Base-by-base conservation (phyloP, 2,888 invertebrate species). In the Tribolium freemani region DNA sequence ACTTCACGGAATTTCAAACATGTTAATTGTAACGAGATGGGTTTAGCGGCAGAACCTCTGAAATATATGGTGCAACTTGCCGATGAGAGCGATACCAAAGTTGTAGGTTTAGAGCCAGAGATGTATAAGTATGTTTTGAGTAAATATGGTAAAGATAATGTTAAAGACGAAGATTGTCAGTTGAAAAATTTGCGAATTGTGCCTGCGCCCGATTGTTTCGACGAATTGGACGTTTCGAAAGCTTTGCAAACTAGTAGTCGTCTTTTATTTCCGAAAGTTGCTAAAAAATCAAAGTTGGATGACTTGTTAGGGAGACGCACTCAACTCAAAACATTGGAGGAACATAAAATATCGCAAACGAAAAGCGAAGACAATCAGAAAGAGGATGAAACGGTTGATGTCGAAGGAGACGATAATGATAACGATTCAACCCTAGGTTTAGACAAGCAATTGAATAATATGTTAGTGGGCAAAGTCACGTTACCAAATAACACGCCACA, bases 251-350 rank as follows among this genome's bases (percentile, higher is more conserved):
- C 92, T 0, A 90, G 92, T 13, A 92, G 93, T 3, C 90, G 97
- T 75, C 88, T 94, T 50, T 90, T 95, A 76, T 98, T 95, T 86
- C 96, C 96, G 0, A 97, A 96, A 89, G 91, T 97, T 66, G 96
- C 93, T 0, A 94, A 92, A 81, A 94, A 94, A 84, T 92, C 93
- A 0, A 93, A 92, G 80, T 87, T 97, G 20, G 97, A 98, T 84
- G 93, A 93, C 81, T 91, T 97, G 75, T 87, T 98, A 4, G 90
- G 93, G 0, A 88, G 95, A 67, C 90, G 97, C 64, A 88, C 92
- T 2, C 94, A 94, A 81, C 88, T 96, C 71, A 94, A 94, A 82
- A 88, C 92, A 66, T 87, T 93, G 75, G 95, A 95, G 86, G 93
- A 93, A 84, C 89, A 91, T 75, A 91, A 90, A 82, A 86, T 93